Conservation (phyloP, 30 jellyfish, hydroid and myxozoan genomes). For the Turritopsis dohrnii region DNA sequence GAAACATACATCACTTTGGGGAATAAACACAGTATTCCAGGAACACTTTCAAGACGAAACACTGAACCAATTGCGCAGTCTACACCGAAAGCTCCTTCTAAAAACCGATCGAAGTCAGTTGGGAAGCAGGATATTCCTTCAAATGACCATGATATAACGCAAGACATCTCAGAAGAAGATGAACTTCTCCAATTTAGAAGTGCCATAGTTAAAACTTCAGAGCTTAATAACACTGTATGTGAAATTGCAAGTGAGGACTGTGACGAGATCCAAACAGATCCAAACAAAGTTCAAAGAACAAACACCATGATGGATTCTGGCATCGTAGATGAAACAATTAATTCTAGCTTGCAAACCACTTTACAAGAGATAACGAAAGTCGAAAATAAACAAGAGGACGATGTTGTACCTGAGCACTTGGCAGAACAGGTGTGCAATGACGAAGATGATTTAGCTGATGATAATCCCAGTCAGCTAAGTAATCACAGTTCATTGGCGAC, state of each 20-base stretch:
- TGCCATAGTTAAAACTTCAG: background rate
- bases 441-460: background rate
- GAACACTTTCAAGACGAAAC: background rate
- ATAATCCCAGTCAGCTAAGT: background rate
- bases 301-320: constrained; percentile 34
- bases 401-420: background rate
- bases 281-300: background rate
- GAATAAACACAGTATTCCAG: background rate
- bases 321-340: constrained; percentile 35
- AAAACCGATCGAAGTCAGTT: background rate
- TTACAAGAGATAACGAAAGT: background rate
- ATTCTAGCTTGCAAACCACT: background rate
- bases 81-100: background rate
- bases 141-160: background rate
- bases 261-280: background rate
- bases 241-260: background rate
- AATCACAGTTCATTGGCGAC: background rate
- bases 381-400: background rate
- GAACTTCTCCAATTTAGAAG: background rate
- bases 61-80: constrained; percentile 22
- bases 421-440: background rate
- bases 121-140: background rate
- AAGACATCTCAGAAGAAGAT: background rate
- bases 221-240: background rate
- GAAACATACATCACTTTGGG: background rate